Evolutionary conservation across 2,888 invertebrate species (phyloP).

Genomic region (Pheosia gnoma): DNA sequence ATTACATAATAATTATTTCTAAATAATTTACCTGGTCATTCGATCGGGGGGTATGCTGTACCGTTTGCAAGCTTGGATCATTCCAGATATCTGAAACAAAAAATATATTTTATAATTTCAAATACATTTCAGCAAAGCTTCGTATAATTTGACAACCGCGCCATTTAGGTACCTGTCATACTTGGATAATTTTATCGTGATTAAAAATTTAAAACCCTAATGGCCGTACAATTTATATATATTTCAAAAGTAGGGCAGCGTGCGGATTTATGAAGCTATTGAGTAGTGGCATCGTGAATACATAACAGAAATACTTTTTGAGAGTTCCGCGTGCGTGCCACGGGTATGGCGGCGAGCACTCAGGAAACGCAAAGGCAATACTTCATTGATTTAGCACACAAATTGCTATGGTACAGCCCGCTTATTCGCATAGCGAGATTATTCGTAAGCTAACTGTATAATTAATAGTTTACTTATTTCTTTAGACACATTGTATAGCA

Average conservation of each 20-base stretch:
- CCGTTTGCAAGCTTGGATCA: conserved; percentile 66
- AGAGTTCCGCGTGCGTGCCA: conserved; percentile 10
- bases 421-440: background rate
- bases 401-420: background rate
- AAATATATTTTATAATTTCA: conserved; percentile 10
- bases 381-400: conserved; percentile 21
- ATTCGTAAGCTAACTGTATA: no score
- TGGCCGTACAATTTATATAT: background rate
- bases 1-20: background rate
- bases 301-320: conserved; percentile 1
- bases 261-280: background rate
- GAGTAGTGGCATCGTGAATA: background rate
- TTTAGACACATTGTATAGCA: no score
- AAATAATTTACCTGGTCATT: conserved; percentile 64
- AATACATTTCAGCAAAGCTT: background rate
- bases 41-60: conserved; percentile 71
- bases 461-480: no score
- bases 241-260: conserved; percentile 5
- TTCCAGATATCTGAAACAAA: conserved; percentile 77
- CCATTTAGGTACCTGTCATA: background rate
- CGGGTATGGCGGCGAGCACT: background rate
- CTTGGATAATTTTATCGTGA: background rate
- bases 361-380: conserved; percentile 17
- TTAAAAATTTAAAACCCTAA: background rate
- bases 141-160: background rate